Evolutionary conservation across 2,113 vertebrate genomes (phyloP).

Genomic region (Tonatia bakeri): DNA sequence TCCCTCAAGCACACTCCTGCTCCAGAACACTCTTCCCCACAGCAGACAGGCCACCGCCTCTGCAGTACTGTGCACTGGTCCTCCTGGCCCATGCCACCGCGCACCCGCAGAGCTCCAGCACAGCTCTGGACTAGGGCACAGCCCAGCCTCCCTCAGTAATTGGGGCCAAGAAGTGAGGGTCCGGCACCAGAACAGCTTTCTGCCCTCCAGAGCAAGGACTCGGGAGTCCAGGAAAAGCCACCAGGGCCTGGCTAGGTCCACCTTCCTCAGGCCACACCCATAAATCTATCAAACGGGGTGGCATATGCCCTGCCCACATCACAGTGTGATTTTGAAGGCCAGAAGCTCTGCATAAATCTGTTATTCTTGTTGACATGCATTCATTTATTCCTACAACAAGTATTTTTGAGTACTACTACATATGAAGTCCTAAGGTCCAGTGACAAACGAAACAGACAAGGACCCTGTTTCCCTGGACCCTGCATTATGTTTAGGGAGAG

Average conservation of each 20-base stretch:
- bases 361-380: not conserved
- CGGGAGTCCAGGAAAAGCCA: not conserved
- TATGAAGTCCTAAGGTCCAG: not conserved
- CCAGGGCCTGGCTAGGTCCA: fast-evolving
- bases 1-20: not conserved
- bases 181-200: not conserved
- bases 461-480: not conserved
- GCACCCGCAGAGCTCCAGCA: fast-evolving
- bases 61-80: not conserved
- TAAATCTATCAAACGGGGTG: fast-evolving
- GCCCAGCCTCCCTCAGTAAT: not conserved
- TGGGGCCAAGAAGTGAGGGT: not conserved
- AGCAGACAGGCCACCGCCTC: not conserved
- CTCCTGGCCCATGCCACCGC: not conserved
- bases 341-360: not conserved
- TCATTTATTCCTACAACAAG: not conserved
- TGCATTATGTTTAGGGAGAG: not conserved
- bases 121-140: not conserved
- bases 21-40: not conserved
- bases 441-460: not conserved
- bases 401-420: not conserved
- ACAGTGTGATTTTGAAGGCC: not conserved
- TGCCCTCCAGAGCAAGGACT: not conserved
- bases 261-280: not conserved
- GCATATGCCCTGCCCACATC: not conserved